Conservation (phyloP, 2,797 vertebrate genomes). For the Enteromius afrohamiltoni region DNA sequence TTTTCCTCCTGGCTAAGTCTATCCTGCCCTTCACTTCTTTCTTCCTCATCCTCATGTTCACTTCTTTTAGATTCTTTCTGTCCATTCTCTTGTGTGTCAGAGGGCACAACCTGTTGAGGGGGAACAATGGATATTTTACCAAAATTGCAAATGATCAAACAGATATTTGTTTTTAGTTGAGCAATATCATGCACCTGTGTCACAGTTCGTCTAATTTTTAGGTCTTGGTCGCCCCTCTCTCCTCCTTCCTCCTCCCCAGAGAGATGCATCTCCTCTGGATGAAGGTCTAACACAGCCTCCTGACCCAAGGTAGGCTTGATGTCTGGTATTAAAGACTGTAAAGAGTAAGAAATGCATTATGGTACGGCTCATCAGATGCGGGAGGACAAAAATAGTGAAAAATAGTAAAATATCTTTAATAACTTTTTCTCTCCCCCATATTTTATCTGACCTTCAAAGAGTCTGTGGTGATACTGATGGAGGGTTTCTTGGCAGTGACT, state of each 20-base stretch:
- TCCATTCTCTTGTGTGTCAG: conserved; percentile 88
- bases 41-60: conserved; percentile 72
- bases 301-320: conserved; percentile 81
- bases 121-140: not conserved
- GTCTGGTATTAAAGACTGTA: conserved; percentile 90
- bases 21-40: conserved; percentile 65
- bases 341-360: not conserved
- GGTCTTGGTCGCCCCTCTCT: conserved; percentile 82
- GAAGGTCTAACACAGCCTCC: conserved; percentile 88
- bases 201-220: conserved; percentile 91
- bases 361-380: not conserved
- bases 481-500: conserved; percentile 89
- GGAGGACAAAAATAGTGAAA: not conserved
- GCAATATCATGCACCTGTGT: conserved; percentile 80
- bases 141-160: not conserved
- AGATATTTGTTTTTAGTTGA: not conserved
- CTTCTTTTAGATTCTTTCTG: conserved; percentile 78
- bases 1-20: conserved; percentile 65
- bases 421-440: not conserved
- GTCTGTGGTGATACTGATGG: conserved; percentile 93
- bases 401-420: too few species aligned
- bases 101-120: conserved; percentile 80
- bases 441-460: conserved; percentile 84
- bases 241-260: conserved; percentile 84
- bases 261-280: conserved; percentile 86